phyloP scores from a whole-genome alignment of 2,797 vertebrate species.

The Sparus aurata region DNA sequence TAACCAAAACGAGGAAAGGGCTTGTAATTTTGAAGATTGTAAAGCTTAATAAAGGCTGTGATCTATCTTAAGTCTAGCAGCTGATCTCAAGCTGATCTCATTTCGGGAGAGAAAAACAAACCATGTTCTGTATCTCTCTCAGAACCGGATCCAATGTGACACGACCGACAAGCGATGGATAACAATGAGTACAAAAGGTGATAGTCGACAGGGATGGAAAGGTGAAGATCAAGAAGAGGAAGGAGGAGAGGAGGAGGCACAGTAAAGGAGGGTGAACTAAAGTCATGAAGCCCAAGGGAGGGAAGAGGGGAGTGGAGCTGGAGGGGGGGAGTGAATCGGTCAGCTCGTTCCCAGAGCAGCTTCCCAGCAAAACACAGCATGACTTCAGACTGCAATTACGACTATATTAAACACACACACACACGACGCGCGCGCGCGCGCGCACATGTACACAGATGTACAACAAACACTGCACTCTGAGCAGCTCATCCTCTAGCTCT shows the following conservation, averaged over 20 bases:
- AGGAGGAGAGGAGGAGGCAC: neutral
- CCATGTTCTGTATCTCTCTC: neutral
- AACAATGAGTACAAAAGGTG: constrained; percentile 11
- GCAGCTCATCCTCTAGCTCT: no score
- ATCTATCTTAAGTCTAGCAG: neutral
- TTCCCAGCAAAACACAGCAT: constrained; percentile 63
- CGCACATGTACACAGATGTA: neutral
- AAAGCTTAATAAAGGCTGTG: neutral
- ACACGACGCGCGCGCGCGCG: no score
- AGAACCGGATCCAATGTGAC: constrained; percentile 11
- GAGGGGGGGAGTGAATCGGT: constrained; percentile 54
- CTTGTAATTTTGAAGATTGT: constrained; percentile 1
- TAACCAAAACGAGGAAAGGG: neutral
- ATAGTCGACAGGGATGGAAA: constrained; percentile 6
- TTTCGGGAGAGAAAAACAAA: neutral
- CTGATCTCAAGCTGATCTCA: neutral
- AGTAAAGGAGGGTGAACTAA: constrained; percentile 14
- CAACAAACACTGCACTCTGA: neutral
- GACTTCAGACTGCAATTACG: constrained; percentile 30
- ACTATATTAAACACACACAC: constrained; percentile 24
- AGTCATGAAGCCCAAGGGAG: constrained; percentile 27
- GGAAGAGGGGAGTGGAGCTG: neutral
- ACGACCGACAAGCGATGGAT: neutral
- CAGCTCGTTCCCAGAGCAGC: constrained; percentile 66
- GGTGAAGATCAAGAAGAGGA: constrained; percentile 5